phyloP scores from a whole-genome alignment of 2,797 vertebrate genomes.

The Mus minutoides region DNA sequence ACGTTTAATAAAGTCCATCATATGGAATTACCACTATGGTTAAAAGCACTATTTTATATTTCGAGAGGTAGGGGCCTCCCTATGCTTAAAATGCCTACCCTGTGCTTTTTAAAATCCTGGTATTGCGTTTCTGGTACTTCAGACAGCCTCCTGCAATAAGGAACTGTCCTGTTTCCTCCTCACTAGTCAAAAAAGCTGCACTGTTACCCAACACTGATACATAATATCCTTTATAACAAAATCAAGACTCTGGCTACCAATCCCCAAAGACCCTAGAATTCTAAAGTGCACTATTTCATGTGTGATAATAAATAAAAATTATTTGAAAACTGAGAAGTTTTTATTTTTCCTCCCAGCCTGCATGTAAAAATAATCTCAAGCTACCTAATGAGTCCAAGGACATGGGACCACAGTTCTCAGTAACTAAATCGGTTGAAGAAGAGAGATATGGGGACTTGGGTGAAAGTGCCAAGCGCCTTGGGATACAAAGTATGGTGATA shows the following conservation, averaged over 20 bases:
- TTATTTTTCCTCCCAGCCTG: background rate
- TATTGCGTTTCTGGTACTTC: background rate
- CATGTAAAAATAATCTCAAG: slow-evolving; percentile 57
- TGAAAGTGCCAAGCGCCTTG: background rate
- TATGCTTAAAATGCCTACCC: slow-evolving; percentile 10
- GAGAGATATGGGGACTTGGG: slow-evolving; percentile 4
- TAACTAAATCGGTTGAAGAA: slow-evolving; percentile 6
- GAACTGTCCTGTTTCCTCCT: background rate
- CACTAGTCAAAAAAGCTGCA: background rate
- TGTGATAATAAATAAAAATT: slow-evolving; percentile 32
- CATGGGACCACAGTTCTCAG: background rate
- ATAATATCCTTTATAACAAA: background rate
- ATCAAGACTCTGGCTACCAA: background rate
- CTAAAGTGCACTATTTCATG: slow-evolving; percentile 36
- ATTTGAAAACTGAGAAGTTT: background rate
- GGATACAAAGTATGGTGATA: background rate
- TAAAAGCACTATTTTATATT: slow-evolving; percentile 44
- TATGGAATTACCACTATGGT: slow-evolving; percentile 17
- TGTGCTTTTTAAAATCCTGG: slow-evolving; percentile 29
- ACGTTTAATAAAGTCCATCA: slow-evolving; percentile 49
- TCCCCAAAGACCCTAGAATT: slow-evolving; percentile 41
- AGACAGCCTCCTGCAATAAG: background rate
- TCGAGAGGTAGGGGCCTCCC: background rate
- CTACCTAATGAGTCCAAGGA: background rate
- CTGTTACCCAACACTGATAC: background rate